These are phyloP conservation scores for Nothoprocta perdicaria DNA, from an alignment of 2,113 vertebrate species.

Conservation along the genomic window DNA sequence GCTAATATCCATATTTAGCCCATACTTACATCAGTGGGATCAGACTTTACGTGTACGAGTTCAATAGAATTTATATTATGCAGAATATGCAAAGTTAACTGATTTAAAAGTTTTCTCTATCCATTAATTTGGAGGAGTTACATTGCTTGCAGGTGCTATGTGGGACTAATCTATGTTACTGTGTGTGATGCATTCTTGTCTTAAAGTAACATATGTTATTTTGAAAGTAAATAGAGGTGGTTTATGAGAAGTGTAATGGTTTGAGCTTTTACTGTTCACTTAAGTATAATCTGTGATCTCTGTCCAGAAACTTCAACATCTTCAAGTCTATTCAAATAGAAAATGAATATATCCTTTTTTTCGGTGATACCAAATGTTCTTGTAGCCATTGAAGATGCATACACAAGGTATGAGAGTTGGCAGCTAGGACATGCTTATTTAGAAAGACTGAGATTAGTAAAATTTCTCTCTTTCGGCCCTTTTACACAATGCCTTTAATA, in stretches of 20 bases:
- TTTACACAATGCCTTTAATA: background rate
- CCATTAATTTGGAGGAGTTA: background rate
- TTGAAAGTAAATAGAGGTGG: background rate
- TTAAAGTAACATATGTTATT: background rate
- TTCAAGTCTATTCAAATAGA: background rate
- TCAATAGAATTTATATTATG: background rate
- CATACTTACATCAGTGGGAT: background rate
- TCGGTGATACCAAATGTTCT: background rate
- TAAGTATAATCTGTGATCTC: background rate
- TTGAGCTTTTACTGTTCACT: background rate
- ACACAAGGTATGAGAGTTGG: background rate
- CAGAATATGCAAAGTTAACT: background rate
- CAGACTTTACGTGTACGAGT: background rate
- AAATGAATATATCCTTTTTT: background rate
- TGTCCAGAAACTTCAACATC: background rate
- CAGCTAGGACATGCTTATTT: background rate
- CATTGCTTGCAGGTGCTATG: accelerated
- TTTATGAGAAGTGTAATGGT: background rate
- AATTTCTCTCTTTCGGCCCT: background rate
- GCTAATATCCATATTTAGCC: background rate
- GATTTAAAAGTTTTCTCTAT: background rate
- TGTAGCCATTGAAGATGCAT: background rate
- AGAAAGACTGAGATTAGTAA: background rate
- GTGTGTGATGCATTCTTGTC: background rate
- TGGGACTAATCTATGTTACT: background rate